Evolutionary conservation across 2,797 vertebrate genomes (phyloP), one percentile per base, ranked within the genome.

Genomic region (Podarcis siculus): DNA sequence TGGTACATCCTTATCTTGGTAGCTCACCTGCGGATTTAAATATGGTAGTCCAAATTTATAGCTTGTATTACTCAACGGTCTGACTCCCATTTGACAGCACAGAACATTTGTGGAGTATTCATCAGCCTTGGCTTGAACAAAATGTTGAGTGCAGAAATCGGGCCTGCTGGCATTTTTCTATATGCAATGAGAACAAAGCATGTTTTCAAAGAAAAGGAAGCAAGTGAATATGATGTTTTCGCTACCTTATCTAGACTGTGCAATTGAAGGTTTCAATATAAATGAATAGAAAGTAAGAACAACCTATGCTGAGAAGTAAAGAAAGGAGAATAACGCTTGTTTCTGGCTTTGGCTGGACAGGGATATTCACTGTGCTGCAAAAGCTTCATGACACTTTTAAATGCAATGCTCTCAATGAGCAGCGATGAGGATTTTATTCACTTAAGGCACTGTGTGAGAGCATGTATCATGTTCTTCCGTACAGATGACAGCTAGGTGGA

Each of bases 401-500:
- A 39, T 91, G 81, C 88, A 92, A 90, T 89, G 1, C 80, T 89
- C n/a, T 89, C 76, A 1, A 5, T 82, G 61, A 86, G 82, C 64
- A 83, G n/a, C 85, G 8, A 5, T 58, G 37, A 87, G 89, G 42
- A 30, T 86, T 66, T 32, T 89, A 86, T 21, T 85, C 84, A 73
- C 30, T 90, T 83, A 85, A 85, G 61, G 45, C 86, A 27, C 84
- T 55, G 49, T 71, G 69, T 49, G 8, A 81, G 69, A 27, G 4
- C 83, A 82, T 19, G 23, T 25, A n/a, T 0, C 6, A 0, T 66
- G 75, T 81, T 85, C 78, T 81, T 66, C n/a, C 1, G 0, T 82
- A 32, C 10, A 86, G 39, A 80, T 81, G 0, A 80, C 35, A 82
- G 37, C 1, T 0, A 39, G 19, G 37, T 89, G 5, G 87, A 73